Conservation (phyloP, 2,888 invertebrate species). For the Molanna angustata region DNA sequence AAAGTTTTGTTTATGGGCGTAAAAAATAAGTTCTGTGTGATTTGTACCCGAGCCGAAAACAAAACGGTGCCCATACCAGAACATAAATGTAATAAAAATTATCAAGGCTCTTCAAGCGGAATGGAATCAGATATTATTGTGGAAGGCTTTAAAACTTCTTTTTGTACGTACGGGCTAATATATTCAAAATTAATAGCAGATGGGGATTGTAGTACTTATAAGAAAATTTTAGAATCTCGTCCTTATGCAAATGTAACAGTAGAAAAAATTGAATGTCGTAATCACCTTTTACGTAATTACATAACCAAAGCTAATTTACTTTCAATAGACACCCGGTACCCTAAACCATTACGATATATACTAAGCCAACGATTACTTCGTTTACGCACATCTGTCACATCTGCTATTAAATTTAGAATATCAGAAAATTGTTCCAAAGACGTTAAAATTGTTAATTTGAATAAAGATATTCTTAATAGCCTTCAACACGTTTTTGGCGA, state of each 20-base stretch:
- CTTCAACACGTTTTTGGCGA: background rate
- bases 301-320: background rate
- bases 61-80: background rate
- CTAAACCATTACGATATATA: background rate
- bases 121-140: background rate
- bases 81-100: background rate
- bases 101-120: background rate
- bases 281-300: background rate
- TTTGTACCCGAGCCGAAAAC: background rate
- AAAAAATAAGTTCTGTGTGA: background rate
- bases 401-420: background rate
- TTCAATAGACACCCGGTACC: background rate
- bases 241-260: background rate
- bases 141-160: background rate
- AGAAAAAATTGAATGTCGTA: background rate
- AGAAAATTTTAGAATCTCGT: background rate
- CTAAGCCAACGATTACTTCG: background rate
- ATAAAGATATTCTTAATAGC: background rate
- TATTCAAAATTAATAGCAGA: background rate
- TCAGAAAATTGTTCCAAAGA: background rate
- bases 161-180: background rate
- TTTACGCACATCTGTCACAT: background rate
- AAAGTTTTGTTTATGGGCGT: background rate
- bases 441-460: background rate
- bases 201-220: background rate